Evolutionary conservation across 2,113 vertebrate species (phyloP).

Genomic region (Butorides virescens): DNA sequence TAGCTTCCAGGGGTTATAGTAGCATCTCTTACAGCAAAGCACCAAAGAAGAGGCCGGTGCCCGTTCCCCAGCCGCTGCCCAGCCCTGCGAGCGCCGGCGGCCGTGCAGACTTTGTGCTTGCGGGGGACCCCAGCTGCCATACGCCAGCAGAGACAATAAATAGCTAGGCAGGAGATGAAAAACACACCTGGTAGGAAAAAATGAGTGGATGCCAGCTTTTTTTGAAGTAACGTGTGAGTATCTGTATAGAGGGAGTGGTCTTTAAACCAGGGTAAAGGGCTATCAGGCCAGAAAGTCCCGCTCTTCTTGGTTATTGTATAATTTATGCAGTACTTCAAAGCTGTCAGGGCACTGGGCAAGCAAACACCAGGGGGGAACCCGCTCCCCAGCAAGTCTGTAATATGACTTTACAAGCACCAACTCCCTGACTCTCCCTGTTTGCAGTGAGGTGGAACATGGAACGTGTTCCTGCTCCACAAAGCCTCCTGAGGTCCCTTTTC

Average conservation of each 20-base stretch:
- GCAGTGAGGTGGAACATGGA: not conserved
- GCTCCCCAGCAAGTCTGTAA: not conserved
- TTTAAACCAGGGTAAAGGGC: not conserved
- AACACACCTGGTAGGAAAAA: slow-evolving; percentile 1
- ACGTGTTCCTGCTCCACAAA: not conserved
- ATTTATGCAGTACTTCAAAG: not conserved
- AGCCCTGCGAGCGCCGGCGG: fast-evolving
- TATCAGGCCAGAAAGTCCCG: not conserved
- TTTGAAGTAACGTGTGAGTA: not conserved
- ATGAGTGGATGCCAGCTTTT: not conserved
- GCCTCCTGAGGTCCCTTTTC: not conserved
- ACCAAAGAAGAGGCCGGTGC: fast-evolving
- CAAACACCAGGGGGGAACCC: not conserved
- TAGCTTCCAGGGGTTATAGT: not conserved
- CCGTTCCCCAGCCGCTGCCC: not conserved
- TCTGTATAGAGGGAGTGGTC: not conserved
- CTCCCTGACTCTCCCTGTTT: not conserved
- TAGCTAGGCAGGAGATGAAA: not conserved
- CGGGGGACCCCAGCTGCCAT: not conserved
- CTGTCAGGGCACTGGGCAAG: not conserved
- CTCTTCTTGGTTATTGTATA: not conserved
- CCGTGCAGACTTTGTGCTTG: not conserved
- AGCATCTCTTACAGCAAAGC: not conserved
- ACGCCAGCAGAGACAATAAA: not conserved
- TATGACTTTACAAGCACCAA: not conserved